A percentile compares a stretch with the other conserved stretches of the same genome.
These are phyloP conservation scores for Pedionomus torquatus DNA, from an alignment of 2,113 vertebrate genomes.

Conservation along the genomic window DNA sequence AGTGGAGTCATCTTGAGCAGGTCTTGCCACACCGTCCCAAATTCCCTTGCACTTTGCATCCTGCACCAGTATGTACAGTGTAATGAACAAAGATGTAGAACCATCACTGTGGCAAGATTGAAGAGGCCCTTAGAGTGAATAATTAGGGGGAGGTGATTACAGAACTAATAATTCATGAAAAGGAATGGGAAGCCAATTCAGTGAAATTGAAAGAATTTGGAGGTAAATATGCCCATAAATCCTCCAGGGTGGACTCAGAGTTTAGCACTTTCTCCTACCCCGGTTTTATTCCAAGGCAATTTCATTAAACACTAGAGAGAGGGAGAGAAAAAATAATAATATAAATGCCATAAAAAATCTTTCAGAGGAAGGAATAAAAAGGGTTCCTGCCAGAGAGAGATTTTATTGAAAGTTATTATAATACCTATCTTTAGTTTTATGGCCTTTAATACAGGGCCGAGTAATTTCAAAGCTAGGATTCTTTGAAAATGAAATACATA, in stretches of 20 bases:
- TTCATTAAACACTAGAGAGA: constrained; percentile 70
- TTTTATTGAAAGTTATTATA: constrained; percentile 80
- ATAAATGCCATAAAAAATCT: constrained; percentile 74
- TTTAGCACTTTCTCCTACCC: constrained; percentile 67
- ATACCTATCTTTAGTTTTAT: constrained; percentile 78
- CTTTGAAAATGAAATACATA: constrained; percentile 72
- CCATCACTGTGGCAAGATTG: constrained; percentile 40
- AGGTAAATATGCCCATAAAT: constrained; percentile 76
- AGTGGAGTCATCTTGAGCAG: background rate
- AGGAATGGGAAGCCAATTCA: constrained; percentile 59
- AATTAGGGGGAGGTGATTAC: constrained; percentile 75
- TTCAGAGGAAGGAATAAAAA: constrained; percentile 74
- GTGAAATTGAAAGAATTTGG: constrained; percentile 60
- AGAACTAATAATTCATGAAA: constrained; percentile 67
- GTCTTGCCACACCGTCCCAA: background rate
- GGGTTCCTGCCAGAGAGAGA: constrained; percentile 58
- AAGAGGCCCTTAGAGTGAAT: constrained; percentile 67
- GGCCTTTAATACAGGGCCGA: constrained; percentile 65
- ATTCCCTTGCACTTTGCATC: background rate
- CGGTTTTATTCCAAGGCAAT: constrained; percentile 72
- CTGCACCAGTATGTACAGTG: constrained; percentile 13
- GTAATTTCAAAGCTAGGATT: constrained; percentile 71
- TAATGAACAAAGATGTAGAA: constrained; percentile 65
- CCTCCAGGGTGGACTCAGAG: constrained; percentile 49
- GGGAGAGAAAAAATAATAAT: constrained; percentile 60